These are phyloP conservation scores for Chromis chromis DNA, from an alignment of 2,797 vertebrate genomes.

Conservation along the genomic window DNA sequence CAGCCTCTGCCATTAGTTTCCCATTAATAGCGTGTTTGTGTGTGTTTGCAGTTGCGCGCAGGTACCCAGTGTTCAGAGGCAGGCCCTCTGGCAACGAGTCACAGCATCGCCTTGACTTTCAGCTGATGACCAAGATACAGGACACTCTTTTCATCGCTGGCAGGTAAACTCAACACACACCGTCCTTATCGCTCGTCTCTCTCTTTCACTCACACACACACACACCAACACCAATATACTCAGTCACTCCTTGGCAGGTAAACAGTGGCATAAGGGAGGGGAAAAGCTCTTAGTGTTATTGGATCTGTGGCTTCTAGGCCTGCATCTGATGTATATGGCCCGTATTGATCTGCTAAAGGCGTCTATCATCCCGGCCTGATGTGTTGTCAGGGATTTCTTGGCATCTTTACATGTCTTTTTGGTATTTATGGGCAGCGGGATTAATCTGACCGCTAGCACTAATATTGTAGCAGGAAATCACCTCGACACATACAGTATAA, in stretches of 20 bases:
- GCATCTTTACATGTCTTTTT: slow-evolving; percentile 76
- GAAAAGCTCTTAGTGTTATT: slow-evolving; percentile 82
- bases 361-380: slow-evolving; percentile 67
- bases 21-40: slow-evolving; percentile 47
- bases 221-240: slow-evolving; percentile 47
- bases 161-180: slow-evolving; percentile 92
- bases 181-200: slow-evolving; percentile 62
- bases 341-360: slow-evolving; percentile 73
- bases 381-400: slow-evolving; percentile 73
- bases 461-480: slow-evolving; percentile 76
- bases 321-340: slow-evolving; percentile 73
- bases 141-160: slow-evolving; percentile 99
- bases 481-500: slow-evolving; percentile 62
- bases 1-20: not conserved
- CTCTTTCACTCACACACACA: slow-evolving; percentile 47
- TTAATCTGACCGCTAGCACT: slow-evolving; percentile 63
- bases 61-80: slow-evolving; percentile 99
- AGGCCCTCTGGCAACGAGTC: slow-evolving; percentile 98
- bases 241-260: slow-evolving; percentile 93
- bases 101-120: slow-evolving; percentile 98
- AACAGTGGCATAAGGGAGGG: slow-evolving; percentile 66
- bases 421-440: slow-evolving; percentile 69
- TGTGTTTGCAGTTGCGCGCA: slow-evolving; percentile 92
- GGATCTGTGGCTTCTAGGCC: slow-evolving; percentile 70
- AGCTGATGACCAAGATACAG: slow-evolving; percentile 99